Evolutionary conservation across 2,113 vertebrate species (phyloP), one percentile per base, ranked within the genome.

Genomic region (Sakesphorus luctuosus): DNA sequence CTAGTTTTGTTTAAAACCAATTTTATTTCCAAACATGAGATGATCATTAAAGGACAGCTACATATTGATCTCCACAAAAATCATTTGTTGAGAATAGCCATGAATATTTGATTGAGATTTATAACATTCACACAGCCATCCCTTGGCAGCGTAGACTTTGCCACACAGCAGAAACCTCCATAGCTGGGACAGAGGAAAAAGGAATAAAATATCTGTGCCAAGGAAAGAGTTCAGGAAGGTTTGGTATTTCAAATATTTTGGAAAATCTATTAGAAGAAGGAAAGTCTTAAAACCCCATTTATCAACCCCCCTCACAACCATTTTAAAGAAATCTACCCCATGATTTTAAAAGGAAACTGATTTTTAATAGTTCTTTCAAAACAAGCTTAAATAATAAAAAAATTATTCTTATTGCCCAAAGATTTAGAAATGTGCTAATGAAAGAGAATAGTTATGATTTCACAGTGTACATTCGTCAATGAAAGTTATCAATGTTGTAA

Each of bases 381-480:
- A 94, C 67, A 95, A 89, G 66, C 69, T 94, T 94, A 90, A 96
- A 97, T 89, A 79, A 78, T 89, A 79, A 78, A 78, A 94, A 90
- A 55, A 2, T 7, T 7, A 84, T 68, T 91, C 83, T 89, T 97
- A 97, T 96, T 96, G 95, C 93, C 93, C 93, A 91, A 81, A 87
- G 77, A 92, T 93, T 93, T 85, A 91, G 87, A 96, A 96, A 96
- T 73, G 89, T 95, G 84, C 91, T 82, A 96, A 94, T 19, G 56
- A 89, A 89, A 90, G 92, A 84, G 68, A 66, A 84, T 56, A 94
- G 31, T 87, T 69, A 82, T 33, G 58, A 96, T 96, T 97, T 96
- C 94, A 97, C 94, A 96, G 95, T 97, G 89, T 94, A 96, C 87
- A 91, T 96, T 96, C 89, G 94, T 96, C 93, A 96, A 76, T 82